Evolutionary conservation across 2,888 invertebrate genomes (phyloP), one percentile per base, ranked within the genome.

Genomic region (Brachylomia viminalis): DNA sequence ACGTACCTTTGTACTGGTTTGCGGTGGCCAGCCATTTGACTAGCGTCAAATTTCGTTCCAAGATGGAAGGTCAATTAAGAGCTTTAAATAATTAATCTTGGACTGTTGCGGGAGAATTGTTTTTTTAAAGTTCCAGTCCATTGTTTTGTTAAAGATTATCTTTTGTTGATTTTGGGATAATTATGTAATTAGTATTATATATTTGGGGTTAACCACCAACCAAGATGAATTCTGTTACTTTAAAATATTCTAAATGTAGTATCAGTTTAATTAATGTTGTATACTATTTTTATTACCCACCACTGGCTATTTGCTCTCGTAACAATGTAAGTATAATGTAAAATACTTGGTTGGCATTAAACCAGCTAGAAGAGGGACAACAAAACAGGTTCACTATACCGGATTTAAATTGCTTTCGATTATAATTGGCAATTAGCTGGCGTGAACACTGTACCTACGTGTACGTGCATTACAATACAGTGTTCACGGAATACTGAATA

Each of bases 341-440:
- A 49, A 33, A 52, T 27, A 20, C 52, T 42, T 52, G 42, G 13
- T 47, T 23, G 17, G 17, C 30, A 61, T 49, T 56, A 47, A n/a
- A 33, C 27, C 6, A 75, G 30, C 30, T 59, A 20, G 30, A 66
- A 38, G 59, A 66, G 58, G 59, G 17, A 74, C 13, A 66, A 66
- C 65, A 66, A 75, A 54, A 33, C n/a, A 49, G 47, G 27, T 47
- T 66, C 54, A 42, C 59, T 75, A 62, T 65, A n/a, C 47, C 45
- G 52, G 64, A 45, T 65, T 75, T 59, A 75, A 78, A 78, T 75
- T 78, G 78, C 81, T 78, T 78, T 66, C 65, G 83, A 83, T 83
- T 80, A 80, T 83, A 78, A 80, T 80, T 83, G 79, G 62, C 82
- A 83, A 83, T 83, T 80, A 80, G 59, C 54, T 56, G 58, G 64